Evolutionary conservation across 2,888 invertebrate genomes (phyloP), one percentile per base, ranked within the genome.

Genomic region (Zygothrica quintamaculata): DNA sequence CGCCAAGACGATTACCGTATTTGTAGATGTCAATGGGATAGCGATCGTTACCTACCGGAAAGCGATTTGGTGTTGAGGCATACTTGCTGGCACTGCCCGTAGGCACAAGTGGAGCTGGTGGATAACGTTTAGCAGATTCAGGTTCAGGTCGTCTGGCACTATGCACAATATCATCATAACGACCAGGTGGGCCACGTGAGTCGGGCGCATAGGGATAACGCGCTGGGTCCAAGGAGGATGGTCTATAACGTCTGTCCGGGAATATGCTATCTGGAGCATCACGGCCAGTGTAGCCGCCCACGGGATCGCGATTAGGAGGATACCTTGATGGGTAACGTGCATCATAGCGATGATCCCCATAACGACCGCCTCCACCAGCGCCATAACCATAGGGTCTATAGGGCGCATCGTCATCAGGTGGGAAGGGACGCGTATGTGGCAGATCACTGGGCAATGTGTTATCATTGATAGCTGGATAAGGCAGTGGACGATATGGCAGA

Each of bases 1-100:
- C 92, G 25, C 91, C 91, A 51, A 92, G 92, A 1, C 92, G 91
- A 81, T 93, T 93, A 26, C 93, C 93, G 71, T 91, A 91, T 64
- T 91, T 91, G 66, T 89, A 91, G 60, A 91, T 90, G 51, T 90
- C 90, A 25, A 90, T 74, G 22, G 93, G 92, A 85, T 90, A 92
- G 40, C 92, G 91, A 65, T 92, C 92, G 12, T 85, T 90, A 59
- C 91, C 92, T 70, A 91, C 92, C 53, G 94, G 93, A 75, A 93
- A 93, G 25, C 93, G 91, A 78, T 92, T 93, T 1, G 90, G 88
- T 4, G 91, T 91, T 3, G 91, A 85, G 2, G 93, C 92, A 70
- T 92, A 93, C 82, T 92, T 92, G 71, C 92, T 92, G 33, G 90
- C 84, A 29, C 89, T 77, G 13, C 91, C 91, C 22, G 93, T 92